Conservation (phyloP, 2,797 vertebrate genomes). For the Atherinosoma microstoma region DNA sequence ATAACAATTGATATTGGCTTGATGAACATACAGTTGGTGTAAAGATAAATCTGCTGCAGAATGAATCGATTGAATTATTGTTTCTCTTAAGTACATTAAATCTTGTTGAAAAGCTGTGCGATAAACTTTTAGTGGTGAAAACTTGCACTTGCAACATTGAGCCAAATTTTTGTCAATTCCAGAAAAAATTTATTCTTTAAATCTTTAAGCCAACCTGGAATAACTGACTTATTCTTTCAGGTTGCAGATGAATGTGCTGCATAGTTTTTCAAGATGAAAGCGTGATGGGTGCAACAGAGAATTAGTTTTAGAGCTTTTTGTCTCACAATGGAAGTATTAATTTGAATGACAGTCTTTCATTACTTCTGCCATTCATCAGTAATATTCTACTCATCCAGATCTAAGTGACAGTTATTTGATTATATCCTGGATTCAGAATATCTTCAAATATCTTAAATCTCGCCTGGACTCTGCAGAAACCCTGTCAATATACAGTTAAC, state of each 20-base stretch:
- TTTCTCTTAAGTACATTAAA: neutral
- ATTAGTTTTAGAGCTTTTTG: too few relatives aligned
- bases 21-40: neutral
- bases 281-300: neutral
- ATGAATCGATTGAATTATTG: neutral
- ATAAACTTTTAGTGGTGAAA: too few relatives aligned
- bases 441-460: neutral
- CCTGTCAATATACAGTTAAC: slow-evolving; percentile 16
- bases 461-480: slow-evolving; percentile 43
- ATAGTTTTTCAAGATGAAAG: neutral
- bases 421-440: neutral
- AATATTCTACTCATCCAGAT: neutral
- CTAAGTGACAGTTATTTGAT: neutral
- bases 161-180: too few relatives aligned
- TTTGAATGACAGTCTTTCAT: too few relatives aligned
- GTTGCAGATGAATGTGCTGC: neutral
- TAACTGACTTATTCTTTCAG: neutral
- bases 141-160: too few relatives aligned
- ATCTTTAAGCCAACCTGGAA: neutral
- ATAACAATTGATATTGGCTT: neutral
- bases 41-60: neutral
- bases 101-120: neutral
- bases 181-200: neutral
- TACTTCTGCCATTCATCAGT: neutral
- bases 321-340: too few relatives aligned